A percentile compares a stretch with the other conserved stretches of the same genome.
phyloP scores from a whole-genome alignment of 1,140 invertebrate species.

The Eulimnadia texana region DNA sequence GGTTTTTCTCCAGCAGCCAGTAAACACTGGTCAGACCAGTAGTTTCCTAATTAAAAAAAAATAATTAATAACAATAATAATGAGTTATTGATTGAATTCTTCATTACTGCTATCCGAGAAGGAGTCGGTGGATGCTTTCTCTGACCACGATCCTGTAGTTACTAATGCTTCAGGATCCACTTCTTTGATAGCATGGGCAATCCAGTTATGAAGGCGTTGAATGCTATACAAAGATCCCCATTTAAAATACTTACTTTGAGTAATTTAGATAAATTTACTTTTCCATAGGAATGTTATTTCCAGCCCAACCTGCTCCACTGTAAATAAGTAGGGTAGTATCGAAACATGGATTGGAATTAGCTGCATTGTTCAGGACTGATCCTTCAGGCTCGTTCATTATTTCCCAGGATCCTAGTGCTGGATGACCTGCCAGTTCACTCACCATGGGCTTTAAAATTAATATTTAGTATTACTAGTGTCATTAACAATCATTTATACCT shows the following conservation, averaged over 20 bases:
- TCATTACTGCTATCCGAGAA: slow-evolving; percentile 23
- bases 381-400: slow-evolving; percentile 33
- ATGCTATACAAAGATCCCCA: slow-evolving; percentile 16
- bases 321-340: slow-evolving; percentile 24
- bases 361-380: slow-evolving; percentile 23
- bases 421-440: slow-evolving; percentile 26
- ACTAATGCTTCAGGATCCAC: slow-evolving; percentile 26
- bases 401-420: slow-evolving; percentile 30
- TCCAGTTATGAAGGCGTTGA: slow-evolving; percentile 29
- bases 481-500: slow-evolving; percentile 17
- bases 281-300: slow-evolving; percentile 14
- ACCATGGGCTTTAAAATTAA: slow-evolving; percentile 23
- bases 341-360: slow-evolving; percentile 26
- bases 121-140: slow-evolving; percentile 25
- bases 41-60: slow-evolving; percentile 24
- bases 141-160: slow-evolving; percentile 27
- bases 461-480: background rate
- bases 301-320: slow-evolving; percentile 16
- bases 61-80: background rate
- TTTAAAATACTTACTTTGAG: background rate
- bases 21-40: slow-evolving; percentile 29
- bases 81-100: background rate
- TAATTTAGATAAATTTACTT: slow-evolving; percentile 8
- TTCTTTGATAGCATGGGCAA: slow-evolving; percentile 28
- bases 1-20: slow-evolving; percentile 24